Conservation (phyloP, 2,113 vertebrate genomes). For the Pogona vitticeps region DNA sequence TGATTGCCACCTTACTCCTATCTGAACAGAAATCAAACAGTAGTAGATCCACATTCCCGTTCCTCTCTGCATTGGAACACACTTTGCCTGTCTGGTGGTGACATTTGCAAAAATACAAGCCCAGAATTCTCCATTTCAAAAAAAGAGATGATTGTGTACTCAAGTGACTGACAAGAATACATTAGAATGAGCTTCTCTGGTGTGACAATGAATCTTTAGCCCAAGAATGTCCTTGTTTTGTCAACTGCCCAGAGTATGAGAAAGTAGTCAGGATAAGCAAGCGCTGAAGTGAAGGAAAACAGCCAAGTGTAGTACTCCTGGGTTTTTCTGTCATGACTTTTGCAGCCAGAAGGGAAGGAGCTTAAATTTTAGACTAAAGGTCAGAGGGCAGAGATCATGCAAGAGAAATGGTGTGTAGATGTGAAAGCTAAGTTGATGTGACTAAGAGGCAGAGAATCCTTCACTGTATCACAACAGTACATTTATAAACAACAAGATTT, state of each 20-base stretch:
- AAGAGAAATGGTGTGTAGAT: accelerated
- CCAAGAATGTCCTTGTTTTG: conserved; percentile 9
- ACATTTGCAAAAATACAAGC: background rate
- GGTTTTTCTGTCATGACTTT: conserved; percentile 9
- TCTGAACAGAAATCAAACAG: background rate
- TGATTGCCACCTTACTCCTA: background rate
- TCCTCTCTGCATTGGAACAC: no score
- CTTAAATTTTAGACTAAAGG: conserved; percentile 14
- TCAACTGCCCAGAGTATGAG: conserved; percentile 17
- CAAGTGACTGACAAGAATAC: background rate
- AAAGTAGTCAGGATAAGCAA: conserved; percentile 44
- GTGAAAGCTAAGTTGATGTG: conserved; percentile 5
- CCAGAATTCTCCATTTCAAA: background rate
- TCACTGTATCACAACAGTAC: background rate
- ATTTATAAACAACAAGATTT: background rate
- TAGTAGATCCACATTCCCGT: background rate
- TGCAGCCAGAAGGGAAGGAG: background rate
- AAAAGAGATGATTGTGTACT: accelerated
- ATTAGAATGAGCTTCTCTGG: background rate
- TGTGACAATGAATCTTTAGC: accelerated
- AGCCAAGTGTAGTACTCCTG: conserved; percentile 23
- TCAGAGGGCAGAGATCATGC: conserved; percentile 9
- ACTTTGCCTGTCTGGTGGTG: accelerated
- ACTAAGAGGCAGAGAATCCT: background rate
- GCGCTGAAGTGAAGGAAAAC: conserved; percentile 10